Evolutionary conservation across 2,113 vertebrate species (phyloP).

Genomic region (Miniopterus natalensis): DNA sequence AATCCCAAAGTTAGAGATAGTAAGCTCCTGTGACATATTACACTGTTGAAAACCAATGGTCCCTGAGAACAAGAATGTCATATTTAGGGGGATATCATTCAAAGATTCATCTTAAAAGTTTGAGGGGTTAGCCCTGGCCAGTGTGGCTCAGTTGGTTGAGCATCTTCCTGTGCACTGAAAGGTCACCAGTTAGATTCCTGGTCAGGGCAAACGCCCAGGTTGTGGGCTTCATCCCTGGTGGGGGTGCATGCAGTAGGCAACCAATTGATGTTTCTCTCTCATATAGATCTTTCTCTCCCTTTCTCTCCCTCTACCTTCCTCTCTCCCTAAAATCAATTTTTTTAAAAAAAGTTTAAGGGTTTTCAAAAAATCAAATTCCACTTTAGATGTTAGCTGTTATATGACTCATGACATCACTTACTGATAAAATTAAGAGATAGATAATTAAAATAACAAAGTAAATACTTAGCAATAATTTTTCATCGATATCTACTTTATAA

Average conservation of each 20-base stretch:
- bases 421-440: constrained; percentile 14
- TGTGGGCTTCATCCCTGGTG: background rate
- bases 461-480: constrained; percentile 58
- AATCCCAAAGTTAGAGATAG: background rate
- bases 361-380: background rate
- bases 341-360: background rate
- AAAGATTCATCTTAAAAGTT: background rate
- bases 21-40: background rate
- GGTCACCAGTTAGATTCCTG: background rate
- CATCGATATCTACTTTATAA: constrained; percentile 51
- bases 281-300: background rate
- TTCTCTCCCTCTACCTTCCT: background rate
- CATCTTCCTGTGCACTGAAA: background rate
- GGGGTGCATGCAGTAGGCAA: background rate
- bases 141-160: background rate
- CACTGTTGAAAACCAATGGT: background rate
- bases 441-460: background rate
- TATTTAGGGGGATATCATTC: background rate
- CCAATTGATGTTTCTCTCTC: background rate
- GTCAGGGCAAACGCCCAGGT: background rate
- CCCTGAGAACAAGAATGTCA: background rate
- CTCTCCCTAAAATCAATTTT: background rate
- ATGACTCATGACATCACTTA: background rate
- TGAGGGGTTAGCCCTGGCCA: background rate
- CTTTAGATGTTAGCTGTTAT: constrained; percentile 48